A percentile compares a stretch with the other conserved stretches of the same genome.
Conservation (phyloP, 2,888 invertebrate species). For the Tetragnatha montana region DNA sequence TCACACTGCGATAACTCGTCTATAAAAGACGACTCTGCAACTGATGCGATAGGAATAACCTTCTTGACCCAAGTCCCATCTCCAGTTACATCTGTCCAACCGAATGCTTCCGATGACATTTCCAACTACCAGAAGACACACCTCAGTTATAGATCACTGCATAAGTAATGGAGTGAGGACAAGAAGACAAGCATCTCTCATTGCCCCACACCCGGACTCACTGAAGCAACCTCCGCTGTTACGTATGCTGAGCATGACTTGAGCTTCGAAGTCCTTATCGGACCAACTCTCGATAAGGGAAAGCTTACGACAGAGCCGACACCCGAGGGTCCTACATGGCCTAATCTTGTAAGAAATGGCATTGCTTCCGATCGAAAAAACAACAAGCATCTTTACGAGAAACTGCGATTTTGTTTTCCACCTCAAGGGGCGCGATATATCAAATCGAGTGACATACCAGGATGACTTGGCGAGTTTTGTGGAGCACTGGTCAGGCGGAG, state of each 20-base stretch:
- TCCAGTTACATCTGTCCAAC: too few species aligned
- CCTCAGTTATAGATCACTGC: slow-evolving; percentile 12
- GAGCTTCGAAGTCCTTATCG: slow-evolving; percentile 4
- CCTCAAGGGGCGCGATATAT: background rate
- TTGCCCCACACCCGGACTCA: background rate
- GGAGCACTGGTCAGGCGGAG: background rate
- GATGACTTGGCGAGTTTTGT: background rate
- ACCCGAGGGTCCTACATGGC: slow-evolving; percentile 1
- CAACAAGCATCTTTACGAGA: background rate
- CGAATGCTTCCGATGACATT: background rate
- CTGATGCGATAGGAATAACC: too few species aligned
- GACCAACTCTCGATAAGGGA: background rate
- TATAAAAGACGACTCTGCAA: too few species aligned
- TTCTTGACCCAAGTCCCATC: too few species aligned
- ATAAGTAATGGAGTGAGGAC: slow-evolving; percentile 10
- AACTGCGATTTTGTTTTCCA: background rate
- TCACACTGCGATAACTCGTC: too few species aligned
- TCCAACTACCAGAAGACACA: background rate
- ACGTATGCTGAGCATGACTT: slow-evolving; percentile 13
- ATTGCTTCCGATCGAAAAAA: background rate
- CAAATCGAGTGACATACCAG: background rate
- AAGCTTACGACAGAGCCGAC: slow-evolving; percentile 1
- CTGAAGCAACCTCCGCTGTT: background rate
- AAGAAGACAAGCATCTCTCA: background rate
- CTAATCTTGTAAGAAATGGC: slow-evolving; percentile 20